Evolutionary conservation across 1,140 invertebrate genomes (phyloP).

Genomic region (Chironomus striatipennis): DNA sequence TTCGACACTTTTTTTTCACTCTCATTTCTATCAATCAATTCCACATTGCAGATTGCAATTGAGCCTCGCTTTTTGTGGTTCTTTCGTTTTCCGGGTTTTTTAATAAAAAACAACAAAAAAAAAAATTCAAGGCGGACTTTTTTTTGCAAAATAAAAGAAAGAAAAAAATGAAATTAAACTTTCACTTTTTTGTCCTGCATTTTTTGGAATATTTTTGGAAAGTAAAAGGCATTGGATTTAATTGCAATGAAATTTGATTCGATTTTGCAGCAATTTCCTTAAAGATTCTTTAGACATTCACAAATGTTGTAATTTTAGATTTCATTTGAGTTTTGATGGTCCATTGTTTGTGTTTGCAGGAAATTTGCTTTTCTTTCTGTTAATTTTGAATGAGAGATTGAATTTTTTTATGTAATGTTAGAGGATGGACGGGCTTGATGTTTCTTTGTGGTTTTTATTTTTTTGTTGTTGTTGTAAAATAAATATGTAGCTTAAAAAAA

Average conservation of each 20-base stretch:
- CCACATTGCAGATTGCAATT: neutral
- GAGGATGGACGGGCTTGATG: too few relatives aligned
- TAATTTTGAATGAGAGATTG: too few relatives aligned
- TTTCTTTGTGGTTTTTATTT: too few relatives aligned
- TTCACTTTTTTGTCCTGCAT: neutral
- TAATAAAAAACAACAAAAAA: too few relatives aligned
- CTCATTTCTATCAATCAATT: neutral
- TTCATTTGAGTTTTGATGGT: neutral
- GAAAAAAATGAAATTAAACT: too few relatives aligned
- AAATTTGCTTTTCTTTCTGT: too few relatives aligned
- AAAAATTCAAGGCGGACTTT: too few relatives aligned
- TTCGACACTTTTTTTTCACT: neutral
- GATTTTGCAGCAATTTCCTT: neutral
- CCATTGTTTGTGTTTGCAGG: neutral
- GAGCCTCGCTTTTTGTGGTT: neutral
- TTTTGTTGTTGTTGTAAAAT: too few relatives aligned
- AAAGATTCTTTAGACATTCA: neutral
- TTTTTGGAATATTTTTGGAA: neutral
- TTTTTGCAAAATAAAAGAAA: too few relatives aligned
- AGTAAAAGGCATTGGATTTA: neutral
- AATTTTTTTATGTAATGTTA: too few relatives aligned
- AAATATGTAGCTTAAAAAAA: too few relatives aligned
- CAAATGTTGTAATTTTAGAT: neutral
- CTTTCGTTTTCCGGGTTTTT: neutral
- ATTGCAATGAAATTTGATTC: constrained; percentile 9